Evolutionary conservation across 2,113 vertebrate species (phyloP), one percentile per base, ranked within the genome.

Genomic region (Podilymbus podiceps): DNA sequence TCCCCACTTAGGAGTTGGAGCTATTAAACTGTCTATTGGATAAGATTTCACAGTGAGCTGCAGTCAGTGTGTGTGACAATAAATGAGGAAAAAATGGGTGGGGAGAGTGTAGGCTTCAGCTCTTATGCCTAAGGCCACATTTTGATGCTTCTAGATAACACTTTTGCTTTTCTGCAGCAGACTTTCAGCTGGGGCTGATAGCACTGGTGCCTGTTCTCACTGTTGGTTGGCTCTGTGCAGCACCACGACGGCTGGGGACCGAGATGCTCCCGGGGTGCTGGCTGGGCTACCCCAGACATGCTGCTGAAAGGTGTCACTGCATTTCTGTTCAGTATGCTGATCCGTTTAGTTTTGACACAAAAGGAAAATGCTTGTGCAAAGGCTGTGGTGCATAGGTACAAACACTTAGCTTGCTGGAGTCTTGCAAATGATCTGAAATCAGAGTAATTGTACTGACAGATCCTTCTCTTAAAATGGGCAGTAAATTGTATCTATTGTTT

Each of bases 61-160:
- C 3, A 13, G 47, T 52, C 62, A 38, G 19, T 23, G 22, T 4
- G 2, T 33, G 49, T 40, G 62, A 75, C 53, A 33, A 24, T 46
- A 56, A 72, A 38, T 22, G 46, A 53, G 38, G 38, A 60, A 59
- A 28, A 82, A 47, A 38, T 18, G 24, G 23, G 38, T 53, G 38
- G 22, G 9, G 18, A 52, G 35, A 46, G 46, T 59, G 22, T 1
- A 0, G 31, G 35, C 35, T 58, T 50, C 35, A 0, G 2, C 12
- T 33, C 47, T 60, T 75, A 24, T 11, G 38, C 52, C 67, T 12
- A 46, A 59, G 60, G 53, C 35, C 23, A 23, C 19, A 3, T 75
- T 60, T 82, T 47, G 15, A 8, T 68, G 22, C 78, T 60, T 60
- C 69, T 47, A 28, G 33, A 2, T 60, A 53, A 59, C 20, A 31